Base-by-base conservation (phyloP, 2,113 vertebrate species). In the Peucedramus taeniatus region DNA sequence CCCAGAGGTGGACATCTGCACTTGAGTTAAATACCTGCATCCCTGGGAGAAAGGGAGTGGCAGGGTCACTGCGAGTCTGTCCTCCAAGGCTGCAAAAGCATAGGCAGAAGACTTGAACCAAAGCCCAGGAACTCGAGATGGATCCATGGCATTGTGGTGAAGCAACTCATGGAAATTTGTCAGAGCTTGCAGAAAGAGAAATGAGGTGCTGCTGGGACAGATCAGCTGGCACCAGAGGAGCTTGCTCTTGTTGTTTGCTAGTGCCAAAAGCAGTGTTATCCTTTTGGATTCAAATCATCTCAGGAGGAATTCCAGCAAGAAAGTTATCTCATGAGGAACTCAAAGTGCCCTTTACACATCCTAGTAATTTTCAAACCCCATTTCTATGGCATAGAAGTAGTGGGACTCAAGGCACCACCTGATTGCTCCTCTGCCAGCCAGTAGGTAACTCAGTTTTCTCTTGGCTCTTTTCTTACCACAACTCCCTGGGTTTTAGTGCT, bases 111-210 rank as follows among this genome's bases (percentile, higher is more conserved):
- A 30, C 15, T 31, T 69, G 35, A 91, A 53, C 10, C 22, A 42
- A 8, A 33, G 15, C 19, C 7, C 57, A 33, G 64, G 59, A 59
- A 18, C 44, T 15, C 0, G 1, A 50, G 44, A 10, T 21, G 53
- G 64, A 76, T 42, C 40, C 0, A 0, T n/a, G 56, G 42, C 13
- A 4, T 60, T 26, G 13, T 2, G 7, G 61, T 18, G 75, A 66
- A 70, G 54, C 28, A 39, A 2, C 11, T 24, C 22, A 24, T 1
- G 13, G 70, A 54, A 82, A 59, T 31, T 11, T 17, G 47, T 84
- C 66, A 28, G 77, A 51, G 30, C 26, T 17, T 44, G 44, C 2
- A 3, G 72, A 56, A 42, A 12, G 71, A 80, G 84, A 27, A 56
- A n/a, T 7, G 66, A 91, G 63, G 22, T 19, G 49, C 53, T 83